A percentile compares a stretch with the other conserved stretches of the same genome.
Conservation (phyloP, 2,797 vertebrate genomes). For the Neosilurus hyrtlii region DNA sequence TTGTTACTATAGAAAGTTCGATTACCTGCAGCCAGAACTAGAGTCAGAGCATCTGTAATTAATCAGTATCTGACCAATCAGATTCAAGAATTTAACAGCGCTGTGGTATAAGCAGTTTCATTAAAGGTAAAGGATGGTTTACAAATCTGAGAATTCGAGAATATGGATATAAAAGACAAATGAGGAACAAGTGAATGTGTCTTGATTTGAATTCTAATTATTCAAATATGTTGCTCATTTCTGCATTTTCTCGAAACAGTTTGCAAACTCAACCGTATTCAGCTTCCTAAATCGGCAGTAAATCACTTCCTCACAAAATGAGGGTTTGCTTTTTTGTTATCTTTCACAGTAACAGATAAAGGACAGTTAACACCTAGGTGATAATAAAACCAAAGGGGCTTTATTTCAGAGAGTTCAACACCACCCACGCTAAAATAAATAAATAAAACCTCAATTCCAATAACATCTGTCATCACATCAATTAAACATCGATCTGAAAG, state of each 20-base stretch:
- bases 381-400: constrained; percentile 10
- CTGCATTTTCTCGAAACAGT: neutral
- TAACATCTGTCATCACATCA: neutral
- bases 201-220: neutral
- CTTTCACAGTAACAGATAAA: neutral
- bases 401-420: neutral
- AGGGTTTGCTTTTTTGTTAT: constrained; percentile 1
- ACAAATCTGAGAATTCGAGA: neutral
- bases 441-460: neutral
- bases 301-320: neutral
- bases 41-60: neutral
- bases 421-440: neutral
- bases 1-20: neutral
- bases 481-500: neutral
- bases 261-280: constrained; percentile 17
- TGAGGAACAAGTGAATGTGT: neutral
- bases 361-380: neutral
- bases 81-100: neutral
- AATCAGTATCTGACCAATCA: neutral
- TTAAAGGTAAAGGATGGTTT: neutral
- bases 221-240: neutral
- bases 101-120: neutral
- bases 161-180: neutral
- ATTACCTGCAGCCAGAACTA: neutral
- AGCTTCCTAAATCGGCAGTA: neutral